phyloP scores from a whole-genome alignment of 1,140 invertebrate genomes.

The Cherax quadricarinatus region DNA sequence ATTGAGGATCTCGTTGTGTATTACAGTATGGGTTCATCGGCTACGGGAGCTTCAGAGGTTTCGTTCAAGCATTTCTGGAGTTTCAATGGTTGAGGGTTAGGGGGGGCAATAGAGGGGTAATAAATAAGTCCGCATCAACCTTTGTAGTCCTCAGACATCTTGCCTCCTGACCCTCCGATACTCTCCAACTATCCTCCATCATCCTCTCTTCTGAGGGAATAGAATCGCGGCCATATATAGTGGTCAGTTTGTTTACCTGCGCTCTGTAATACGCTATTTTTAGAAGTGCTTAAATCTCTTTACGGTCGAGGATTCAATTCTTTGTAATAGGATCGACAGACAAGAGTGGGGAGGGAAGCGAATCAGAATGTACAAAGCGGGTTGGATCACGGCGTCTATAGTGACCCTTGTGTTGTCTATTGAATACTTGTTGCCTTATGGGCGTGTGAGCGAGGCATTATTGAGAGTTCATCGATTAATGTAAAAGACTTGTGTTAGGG shows the following conservation, averaged over 20 bases:
- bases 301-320: conserved; percentile 3
- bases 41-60: too few relatives aligned
- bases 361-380: not conserved
- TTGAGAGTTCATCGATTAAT: not conserved
- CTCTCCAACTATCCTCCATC: not conserved
- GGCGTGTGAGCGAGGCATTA: not conserved
- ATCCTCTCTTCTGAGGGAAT: not conserved
- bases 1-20: too few relatives aligned
- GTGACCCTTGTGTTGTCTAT: conserved; percentile 1
- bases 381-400: conserved; percentile 6
- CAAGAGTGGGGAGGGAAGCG: not conserved
- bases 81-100: too few relatives aligned
- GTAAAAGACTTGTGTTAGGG: not conserved
- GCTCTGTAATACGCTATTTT: conserved; percentile 17
- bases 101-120: too few relatives aligned
- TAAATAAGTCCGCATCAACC: too few relatives aligned
- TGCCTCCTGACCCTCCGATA: too few relatives aligned
- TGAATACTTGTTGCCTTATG: not conserved
- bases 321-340: conserved; percentile 21
- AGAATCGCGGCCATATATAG: conserved; percentile 7
- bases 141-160: too few relatives aligned
- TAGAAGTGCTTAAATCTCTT: not conserved
- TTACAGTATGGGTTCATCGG: too few relatives aligned
- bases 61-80: too few relatives aligned
- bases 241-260: conserved; percentile 28